A percentile compares a stretch with the other conserved stretches of the same genome.
phyloP scores from a whole-genome alignment of 2,888 invertebrate species.

The Idaea aversata region DNA sequence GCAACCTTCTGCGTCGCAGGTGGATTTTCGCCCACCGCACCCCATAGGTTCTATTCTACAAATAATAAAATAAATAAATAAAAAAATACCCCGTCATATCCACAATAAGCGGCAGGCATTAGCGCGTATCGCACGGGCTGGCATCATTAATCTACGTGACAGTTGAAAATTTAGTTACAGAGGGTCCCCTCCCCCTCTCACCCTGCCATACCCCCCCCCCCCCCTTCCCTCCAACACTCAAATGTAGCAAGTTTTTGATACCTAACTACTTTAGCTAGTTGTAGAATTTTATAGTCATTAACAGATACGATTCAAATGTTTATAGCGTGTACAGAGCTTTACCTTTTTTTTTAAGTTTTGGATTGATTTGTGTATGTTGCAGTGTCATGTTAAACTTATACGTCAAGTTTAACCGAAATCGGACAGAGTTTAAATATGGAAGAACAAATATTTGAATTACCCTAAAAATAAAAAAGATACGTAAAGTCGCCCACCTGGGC shows the following conservation, averaged over 20 bases:
- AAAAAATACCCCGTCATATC: constrained; percentile 45
- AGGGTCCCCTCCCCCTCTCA: constrained; percentile 58
- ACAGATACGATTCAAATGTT: constrained; percentile 22
- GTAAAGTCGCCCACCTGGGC: no score
- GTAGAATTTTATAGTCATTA: constrained; percentile 26
- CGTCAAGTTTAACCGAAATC: no score
- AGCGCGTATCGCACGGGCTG: constrained; percentile 80
- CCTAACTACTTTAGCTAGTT: constrained; percentile 26
- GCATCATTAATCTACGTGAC: constrained; percentile 82
- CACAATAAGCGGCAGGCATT: constrained; percentile 67
- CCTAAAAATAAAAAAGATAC: no score
- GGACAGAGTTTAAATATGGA: no score
- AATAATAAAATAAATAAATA: constrained; percentile 4
- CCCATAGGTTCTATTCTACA: neutral
- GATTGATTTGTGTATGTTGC: no score
- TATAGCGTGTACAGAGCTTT: neutral
- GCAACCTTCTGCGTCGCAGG: no score
- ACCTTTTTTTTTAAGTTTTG: neutral
- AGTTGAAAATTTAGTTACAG: constrained; percentile 81
- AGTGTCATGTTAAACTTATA: neutral
- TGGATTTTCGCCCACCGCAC: no score
- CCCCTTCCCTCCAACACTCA: constrained; percentile 36
- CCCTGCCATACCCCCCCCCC: constrained; percentile 30
- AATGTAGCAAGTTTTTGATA: constrained; percentile 65
- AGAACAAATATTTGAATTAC: no score